Base-by-base conservation (phyloP, 2,797 vertebrate genomes). In the Enteromius paludinosus region DNA sequence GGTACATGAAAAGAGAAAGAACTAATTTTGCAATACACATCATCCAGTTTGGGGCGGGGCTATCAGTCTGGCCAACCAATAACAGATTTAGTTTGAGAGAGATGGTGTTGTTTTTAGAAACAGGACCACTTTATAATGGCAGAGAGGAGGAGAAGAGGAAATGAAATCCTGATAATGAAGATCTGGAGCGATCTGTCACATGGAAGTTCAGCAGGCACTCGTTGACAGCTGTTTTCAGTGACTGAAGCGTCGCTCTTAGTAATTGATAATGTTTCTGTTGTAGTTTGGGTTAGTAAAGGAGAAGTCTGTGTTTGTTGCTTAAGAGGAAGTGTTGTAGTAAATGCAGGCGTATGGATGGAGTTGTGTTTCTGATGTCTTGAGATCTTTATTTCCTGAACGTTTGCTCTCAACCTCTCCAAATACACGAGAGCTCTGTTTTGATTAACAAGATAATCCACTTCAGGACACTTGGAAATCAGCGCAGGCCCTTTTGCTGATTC, bases 371-470 rank as follows among this genome's bases (percentile, higher is more conserved):
- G n/a, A n/a, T n/a, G n/a, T n/a, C n/a, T n/a, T n/a, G n/a, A n/a
- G 35, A 61, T 59, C 72, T 59, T 59, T 25, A 75, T 75, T 61
- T 17, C 6, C 74, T 76, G 35, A 62, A 76, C 56, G 33, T 45
- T 30, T 64, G 41, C 59, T 64, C 59, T 78, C 49, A 35, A 33
- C 18, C 56, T 47, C 74, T 77, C 10, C 41, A 64, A 20, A 65
- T 78, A 78, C 41, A n/a, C 18, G 0, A 64, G 59, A 49, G 75
- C 59, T 65, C 49, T 65, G 41, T 65, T 62, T 33, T 62, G 41
- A 64, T 77, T 64, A 33, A 64, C 3, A 10, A 11, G 49, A 78
- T 65, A 78, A 78, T 78, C 41, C 61, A 78, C 75, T 78, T 78
- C 43, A 78, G 23, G 25, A 65, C 59, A 1, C 59, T 49, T 47